Evolutionary conservation across 2,888 invertebrate genomes (phyloP).

Genomic region (Timema cristinae): DNA sequence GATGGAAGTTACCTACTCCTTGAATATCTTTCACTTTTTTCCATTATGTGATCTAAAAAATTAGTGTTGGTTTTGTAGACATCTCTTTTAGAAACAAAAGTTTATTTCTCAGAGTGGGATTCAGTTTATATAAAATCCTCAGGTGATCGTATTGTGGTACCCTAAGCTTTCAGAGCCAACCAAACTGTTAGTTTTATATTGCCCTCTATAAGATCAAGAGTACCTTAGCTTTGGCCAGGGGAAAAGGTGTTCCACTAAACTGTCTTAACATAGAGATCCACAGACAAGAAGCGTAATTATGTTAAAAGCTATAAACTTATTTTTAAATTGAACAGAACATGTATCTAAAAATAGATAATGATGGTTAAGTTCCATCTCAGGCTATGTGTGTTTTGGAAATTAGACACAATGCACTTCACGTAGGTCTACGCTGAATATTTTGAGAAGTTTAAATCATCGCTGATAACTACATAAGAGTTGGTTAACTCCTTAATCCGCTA

Average conservation of each 20-base stretch:
- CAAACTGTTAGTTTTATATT: constrained; percentile 5
- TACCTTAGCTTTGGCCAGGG: constrained; percentile 10
- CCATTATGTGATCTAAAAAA: constrained; percentile 11
- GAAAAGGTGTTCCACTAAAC: constrained; percentile 9
- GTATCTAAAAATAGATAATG: constrained; percentile 6
- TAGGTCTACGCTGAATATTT: constrained; percentile 16
- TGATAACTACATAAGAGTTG: constrained; percentile 15
- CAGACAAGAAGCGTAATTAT: constrained; percentile 3
- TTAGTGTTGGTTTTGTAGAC: not conserved
- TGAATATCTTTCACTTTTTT: not conserved
- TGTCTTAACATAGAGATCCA: not conserved
- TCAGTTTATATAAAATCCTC: not conserved
- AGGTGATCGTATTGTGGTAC: not conserved
- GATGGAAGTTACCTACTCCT: not conserved
- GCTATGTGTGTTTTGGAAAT: constrained; percentile 12
- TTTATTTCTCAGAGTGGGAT: not conserved
- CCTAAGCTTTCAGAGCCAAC: not conserved
- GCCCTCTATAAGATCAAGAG: not conserved
- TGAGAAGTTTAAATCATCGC: constrained; percentile 15
- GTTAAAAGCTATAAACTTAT: constrained; percentile 10
- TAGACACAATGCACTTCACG: constrained; percentile 14
- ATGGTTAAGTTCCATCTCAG: not conserved
- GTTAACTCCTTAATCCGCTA: constrained; percentile 13
- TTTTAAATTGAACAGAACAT: constrained; percentile 17
- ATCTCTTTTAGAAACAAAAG: constrained; percentile 4